These are phyloP conservation scores for Eurytoma californica DNA, from an alignment of 2,888 invertebrate genomes.

Conservation along the genomic window DNA sequence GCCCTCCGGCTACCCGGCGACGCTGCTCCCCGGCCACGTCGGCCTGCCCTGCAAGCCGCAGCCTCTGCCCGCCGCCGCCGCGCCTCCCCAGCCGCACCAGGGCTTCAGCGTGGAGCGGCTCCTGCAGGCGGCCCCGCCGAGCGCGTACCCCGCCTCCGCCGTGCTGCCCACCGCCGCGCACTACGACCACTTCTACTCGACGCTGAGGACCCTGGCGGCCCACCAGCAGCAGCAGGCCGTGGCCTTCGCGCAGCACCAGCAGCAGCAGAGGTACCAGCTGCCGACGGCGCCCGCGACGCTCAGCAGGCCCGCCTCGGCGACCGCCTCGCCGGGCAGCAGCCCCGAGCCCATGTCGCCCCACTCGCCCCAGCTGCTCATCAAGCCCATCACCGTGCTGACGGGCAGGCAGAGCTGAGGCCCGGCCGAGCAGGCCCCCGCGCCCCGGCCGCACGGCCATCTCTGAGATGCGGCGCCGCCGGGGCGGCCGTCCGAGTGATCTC, in stretches of 20 bases:
- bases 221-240: slow-evolving; percentile 74
- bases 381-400: slow-evolving; percentile 72
- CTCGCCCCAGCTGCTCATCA: slow-evolving; percentile 72
- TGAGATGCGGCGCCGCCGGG: no score
- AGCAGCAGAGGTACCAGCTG: slow-evolving; percentile 66
- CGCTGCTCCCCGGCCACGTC: slow-evolving; percentile 74
- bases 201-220: slow-evolving; percentile 74
- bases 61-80: slow-evolving; percentile 66
- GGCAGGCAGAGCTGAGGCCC: slow-evolving; percentile 70
- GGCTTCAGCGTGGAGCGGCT: slow-evolving; percentile 76
- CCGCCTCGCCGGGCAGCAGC: slow-evolving; percentile 75
- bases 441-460: not conserved
- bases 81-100: slow-evolving; percentile 61
- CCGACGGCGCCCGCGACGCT: slow-evolving; percentile 60
- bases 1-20: slow-evolving; percentile 72
- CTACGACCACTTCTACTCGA: slow-evolving; percentile 75
- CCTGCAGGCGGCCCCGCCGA: slow-evolving; percentile 65
- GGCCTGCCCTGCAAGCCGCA: slow-evolving; percentile 74
- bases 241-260: slow-evolving; percentile 67
- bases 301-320: slow-evolving; percentile 68
- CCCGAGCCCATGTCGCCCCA: slow-evolving; percentile 76
- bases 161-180: slow-evolving; percentile 37
- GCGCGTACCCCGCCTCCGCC: slow-evolving; percentile 59
- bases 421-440: not conserved
- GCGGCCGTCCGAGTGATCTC: slow-evolving; percentile 34